Conservation (phyloP, 2,888 invertebrate species). For the Girardia tigrina region DNA sequence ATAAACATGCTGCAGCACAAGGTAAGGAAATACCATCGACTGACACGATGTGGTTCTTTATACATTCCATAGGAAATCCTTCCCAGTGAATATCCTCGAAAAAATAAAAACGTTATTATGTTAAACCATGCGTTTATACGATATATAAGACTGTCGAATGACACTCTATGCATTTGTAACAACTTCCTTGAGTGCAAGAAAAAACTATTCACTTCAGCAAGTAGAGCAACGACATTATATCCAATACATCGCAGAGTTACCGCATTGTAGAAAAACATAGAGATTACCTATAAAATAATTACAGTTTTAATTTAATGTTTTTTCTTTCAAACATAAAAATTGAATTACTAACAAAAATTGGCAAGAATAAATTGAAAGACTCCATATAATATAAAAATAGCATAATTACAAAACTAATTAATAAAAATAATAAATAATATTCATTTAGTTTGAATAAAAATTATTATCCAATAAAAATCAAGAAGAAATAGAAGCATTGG, state of each 20-base stretch:
- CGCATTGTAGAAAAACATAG: constrained; percentile 47
- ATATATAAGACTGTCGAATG: constrained; percentile 42
- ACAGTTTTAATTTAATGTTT: too few species aligned
- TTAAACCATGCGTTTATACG: constrained; percentile 41
- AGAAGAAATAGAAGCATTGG: too few species aligned
- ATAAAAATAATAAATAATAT: too few species aligned
- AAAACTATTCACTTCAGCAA: constrained; percentile 48
- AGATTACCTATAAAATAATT: constrained; percentile 42
- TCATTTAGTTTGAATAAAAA: too few species aligned
- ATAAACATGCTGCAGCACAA: constrained; percentile 40
- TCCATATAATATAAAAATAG: too few species aligned
- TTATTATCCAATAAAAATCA: too few species aligned
- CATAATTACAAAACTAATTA: too few species aligned
- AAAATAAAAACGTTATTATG: constrained; percentile 43
- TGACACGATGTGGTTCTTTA: constrained; percentile 40
- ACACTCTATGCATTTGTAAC: constrained; percentile 43
- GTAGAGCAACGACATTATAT: constrained; percentile 45
- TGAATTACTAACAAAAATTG: too few species aligned
- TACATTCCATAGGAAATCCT: constrained; percentile 42
- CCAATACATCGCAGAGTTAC: constrained; percentile 42
- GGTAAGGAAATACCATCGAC: constrained; percentile 39
- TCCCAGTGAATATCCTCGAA: constrained; percentile 40
- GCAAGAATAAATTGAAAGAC: too few species aligned
- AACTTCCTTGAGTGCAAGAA: constrained; percentile 48
- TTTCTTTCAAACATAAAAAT: too few species aligned